These are phyloP conservation scores for Patella ulyssiponensis DNA, from an alignment of 2,888 invertebrate species.

Conservation along the genomic window DNA sequence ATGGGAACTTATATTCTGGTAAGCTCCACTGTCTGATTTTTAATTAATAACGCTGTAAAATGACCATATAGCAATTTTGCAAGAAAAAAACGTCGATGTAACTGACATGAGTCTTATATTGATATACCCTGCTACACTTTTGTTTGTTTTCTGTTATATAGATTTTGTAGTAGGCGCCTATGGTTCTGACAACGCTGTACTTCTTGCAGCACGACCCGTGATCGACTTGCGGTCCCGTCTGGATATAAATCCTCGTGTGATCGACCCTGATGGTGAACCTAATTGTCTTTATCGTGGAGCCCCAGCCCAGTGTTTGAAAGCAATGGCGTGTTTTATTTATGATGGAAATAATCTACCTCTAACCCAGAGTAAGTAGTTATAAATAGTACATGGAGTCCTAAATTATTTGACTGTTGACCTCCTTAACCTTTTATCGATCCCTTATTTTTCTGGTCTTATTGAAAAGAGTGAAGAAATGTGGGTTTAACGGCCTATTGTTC, in stretches of 20 bases:
- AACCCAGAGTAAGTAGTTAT: slow-evolving; percentile 32
- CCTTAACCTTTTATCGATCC: no score
- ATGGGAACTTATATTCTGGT: slow-evolving; percentile 45
- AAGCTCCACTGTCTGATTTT: background rate
- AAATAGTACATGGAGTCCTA: background rate
- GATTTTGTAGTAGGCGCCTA: slow-evolving; percentile 56
- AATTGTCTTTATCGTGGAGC: slow-evolving; percentile 33
- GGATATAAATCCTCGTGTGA: slow-evolving; percentile 27
- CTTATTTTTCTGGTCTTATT: background rate
- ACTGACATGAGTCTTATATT: no score
- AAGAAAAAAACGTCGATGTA: no score
- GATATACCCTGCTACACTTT: no score
- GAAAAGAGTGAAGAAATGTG: background rate
- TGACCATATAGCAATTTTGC: no score
- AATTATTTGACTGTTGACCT: no score
- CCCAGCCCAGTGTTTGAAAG: slow-evolving; percentile 32
- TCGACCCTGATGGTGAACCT: slow-evolving; percentile 27
- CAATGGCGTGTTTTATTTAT: slow-evolving; percentile 36
- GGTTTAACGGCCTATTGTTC: no score
- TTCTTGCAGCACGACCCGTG: slow-evolving; percentile 49
- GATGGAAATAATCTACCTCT: slow-evolving; percentile 34
- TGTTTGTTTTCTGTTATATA: slow-evolving; percentile 29
- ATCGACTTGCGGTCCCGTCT: slow-evolving; percentile 41
- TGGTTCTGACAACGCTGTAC: slow-evolving; percentile 47
- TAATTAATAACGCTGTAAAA: no score